Base-by-base conservation (phyloP, 2,888 invertebrate species). In the Trichopria drosophilae region DNA sequence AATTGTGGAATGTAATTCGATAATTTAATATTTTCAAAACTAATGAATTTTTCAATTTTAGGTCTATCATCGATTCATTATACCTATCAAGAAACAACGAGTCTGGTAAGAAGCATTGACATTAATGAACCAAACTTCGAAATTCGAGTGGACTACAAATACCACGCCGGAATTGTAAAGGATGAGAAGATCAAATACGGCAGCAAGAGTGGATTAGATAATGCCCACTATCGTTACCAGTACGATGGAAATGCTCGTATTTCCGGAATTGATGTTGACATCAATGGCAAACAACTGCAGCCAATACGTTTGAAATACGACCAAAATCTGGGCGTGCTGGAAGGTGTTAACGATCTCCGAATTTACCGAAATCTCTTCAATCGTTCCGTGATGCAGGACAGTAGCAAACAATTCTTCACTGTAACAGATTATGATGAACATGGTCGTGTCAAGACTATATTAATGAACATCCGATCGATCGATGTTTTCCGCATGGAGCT, bases 211-310 rank as follows among this genome's bases (percentile, higher is more conserved):
- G 88, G 90, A 2, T 77, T 93, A 54, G 88, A 90, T 60, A 91
- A 93, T 56, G 90, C 90, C 1, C 91, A 90, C 69, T 90, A 90
- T 69, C 88, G 89, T 64, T 96, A 93, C 68, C 89, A 91, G 61
- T 95, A 96, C 69, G 96, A 97, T 71, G 92, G 93, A 2, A 93
- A 94, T 69, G 94, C 94, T 0, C 81, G 95, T 45, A 80, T 95
- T 39, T 90, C 90, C 1, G 87, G 88, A 10, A 88, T 94, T 55
- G 90, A 93, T 67, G 89, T 93, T 49, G 89, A 90, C 66, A 88
- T 95, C 49, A 91, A 90, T 68, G 90, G 90, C 57, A 90, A 93
- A 71, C 88, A 90, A 73, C 78, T 92, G 71, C 90, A 91, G 1
- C 86, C 88, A 55, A 78, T 90, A 32, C 81, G 91, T 57, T 79